Percentiles rank a stretch among this genome's conserved stretches.
Conservation (phyloP, 2,888 invertebrate species). For the Ophioninae sp. region DNA sequence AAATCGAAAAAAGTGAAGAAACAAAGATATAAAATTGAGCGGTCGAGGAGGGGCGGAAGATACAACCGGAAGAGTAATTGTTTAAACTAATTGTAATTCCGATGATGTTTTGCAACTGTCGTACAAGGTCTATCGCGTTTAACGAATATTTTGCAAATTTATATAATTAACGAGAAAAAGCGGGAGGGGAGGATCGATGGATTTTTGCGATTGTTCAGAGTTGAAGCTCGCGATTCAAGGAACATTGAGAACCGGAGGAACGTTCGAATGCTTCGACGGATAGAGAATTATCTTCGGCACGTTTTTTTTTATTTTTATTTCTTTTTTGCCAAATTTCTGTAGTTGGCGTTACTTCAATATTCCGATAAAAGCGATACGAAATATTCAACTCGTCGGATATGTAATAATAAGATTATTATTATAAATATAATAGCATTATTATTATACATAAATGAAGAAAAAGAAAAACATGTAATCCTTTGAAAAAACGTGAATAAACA, state of each 20-base stretch:
- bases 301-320: constrained; percentile 4
- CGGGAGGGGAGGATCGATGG: not conserved
- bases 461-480: constrained; percentile 60
- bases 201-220: not conserved
- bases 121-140: constrained; percentile 30
- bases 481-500: constrained; percentile 54
- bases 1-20: not conserved
- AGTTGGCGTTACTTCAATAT: constrained; percentile 60
- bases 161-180: constrained; percentile 26
- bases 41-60: constrained; percentile 12
- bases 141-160: constrained; percentile 56
- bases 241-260: constrained; percentile 16
- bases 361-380: constrained; percentile 38
- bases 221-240: too few species aligned
- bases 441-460: constrained; percentile 59
- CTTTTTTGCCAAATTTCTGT: constrained; percentile 44
- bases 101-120: constrained; percentile 48
- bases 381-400: constrained; percentile 51
- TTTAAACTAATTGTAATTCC: constrained; percentile 33
- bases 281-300: constrained; percentile 47
- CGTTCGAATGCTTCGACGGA: constrained; percentile 37
- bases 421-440: constrained; percentile 61
- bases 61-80: constrained; percentile 5
- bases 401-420: constrained; percentile 55
- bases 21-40: not conserved